Conservation (phyloP, 2,113 vertebrate genomes). For the Zosterops pallidus region DNA sequence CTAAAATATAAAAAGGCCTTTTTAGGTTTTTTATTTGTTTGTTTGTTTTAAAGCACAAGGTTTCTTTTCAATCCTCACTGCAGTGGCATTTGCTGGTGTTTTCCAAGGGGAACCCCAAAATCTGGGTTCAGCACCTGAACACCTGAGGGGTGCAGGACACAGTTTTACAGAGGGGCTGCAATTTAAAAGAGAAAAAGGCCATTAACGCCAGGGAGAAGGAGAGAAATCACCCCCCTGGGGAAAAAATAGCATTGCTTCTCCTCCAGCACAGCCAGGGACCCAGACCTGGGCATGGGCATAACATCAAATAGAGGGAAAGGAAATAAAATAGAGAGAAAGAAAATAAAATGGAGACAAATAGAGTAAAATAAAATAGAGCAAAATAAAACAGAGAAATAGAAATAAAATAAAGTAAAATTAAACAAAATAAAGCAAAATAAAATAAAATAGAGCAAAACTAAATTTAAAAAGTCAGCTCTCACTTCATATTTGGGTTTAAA, state of each 20-base stretch:
- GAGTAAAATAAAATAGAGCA: not conserved
- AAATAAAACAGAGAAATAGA: not conserved
- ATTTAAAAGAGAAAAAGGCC: slow-evolving; percentile 84
- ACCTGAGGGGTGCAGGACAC: slow-evolving; percentile 82
- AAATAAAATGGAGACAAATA: not conserved
- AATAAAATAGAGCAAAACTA: not conserved
- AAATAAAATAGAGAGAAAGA: not conserved
- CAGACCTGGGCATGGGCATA: not conserved
- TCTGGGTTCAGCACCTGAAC: slow-evolving; percentile 64
- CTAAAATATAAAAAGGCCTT: not conserved
- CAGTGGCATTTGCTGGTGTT: not conserved
- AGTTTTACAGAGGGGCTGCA: slow-evolving; percentile 89
- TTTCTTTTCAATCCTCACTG: not conserved
- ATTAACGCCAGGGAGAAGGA: slow-evolving; percentile 8
- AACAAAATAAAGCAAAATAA: not conserved
- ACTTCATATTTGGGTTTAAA: not conserved
- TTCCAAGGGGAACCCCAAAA: not conserved
- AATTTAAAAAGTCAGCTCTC: not conserved
- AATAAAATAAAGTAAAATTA: not conserved
- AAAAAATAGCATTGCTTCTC: not conserved
- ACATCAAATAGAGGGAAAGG: not conserved
- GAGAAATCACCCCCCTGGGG: fast-evolving
- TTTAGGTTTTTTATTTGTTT: not conserved
- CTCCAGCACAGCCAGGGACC: not conserved
- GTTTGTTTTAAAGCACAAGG: not conserved